A percentile compares a stretch with the other conserved stretches of the same genome.
Conservation (phyloP, 1,140 invertebrate genomes). For the Magallana angulata region DNA sequence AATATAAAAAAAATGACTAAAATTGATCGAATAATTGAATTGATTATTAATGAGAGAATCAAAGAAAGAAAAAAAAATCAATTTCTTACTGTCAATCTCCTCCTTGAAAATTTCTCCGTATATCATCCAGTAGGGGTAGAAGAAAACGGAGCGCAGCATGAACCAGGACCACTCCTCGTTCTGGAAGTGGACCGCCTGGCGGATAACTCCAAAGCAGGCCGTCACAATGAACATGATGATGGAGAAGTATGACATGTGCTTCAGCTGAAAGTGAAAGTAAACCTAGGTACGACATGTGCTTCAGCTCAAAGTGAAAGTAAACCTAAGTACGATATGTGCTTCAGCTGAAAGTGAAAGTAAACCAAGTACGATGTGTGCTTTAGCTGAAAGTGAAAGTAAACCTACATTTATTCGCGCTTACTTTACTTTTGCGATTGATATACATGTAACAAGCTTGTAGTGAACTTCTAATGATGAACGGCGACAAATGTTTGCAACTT, state of each 20-base stretch:
- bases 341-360: conserved; percentile 71
- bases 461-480: too few species aligned
- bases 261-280: conserved; percentile 71
- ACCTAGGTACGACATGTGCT: too few species aligned
- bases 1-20: too few species aligned
- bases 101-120: conserved; percentile 98
- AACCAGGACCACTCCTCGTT: conserved; percentile 91
- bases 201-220: conserved; percentile 96
- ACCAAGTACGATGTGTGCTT: too few species aligned
- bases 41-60: too few species aligned
- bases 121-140: conserved; percentile 98
- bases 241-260: conserved; percentile 89
- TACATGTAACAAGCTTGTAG: not conserved
- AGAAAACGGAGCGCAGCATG: conserved; percentile 93
- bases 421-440: not conserved
- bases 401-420: conserved; percentile 75
- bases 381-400: too few species aligned
- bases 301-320: too few species aligned
- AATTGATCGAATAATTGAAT: too few species aligned
- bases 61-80: too few species aligned
- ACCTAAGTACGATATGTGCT: conserved; percentile 86
- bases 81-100: conserved; percentile 84
- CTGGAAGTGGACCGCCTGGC: conserved; percentile 95
- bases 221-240: conserved; percentile 95
- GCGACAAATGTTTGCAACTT: too few species aligned